Conservation (phyloP, 1,140 invertebrate species). For the Neodiprion pinetum region DNA sequence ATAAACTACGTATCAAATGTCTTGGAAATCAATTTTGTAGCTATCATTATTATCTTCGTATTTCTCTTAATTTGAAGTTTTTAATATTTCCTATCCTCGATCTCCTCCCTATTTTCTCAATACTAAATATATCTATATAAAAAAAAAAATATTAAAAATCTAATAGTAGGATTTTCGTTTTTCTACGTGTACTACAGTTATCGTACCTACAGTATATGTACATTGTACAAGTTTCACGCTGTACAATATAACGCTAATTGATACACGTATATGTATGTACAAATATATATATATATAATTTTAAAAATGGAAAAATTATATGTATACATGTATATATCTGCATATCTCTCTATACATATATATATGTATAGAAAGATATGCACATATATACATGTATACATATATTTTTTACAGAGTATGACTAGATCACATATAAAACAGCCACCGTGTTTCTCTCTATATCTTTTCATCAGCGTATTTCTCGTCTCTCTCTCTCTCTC, state of each 20-base stretch:
- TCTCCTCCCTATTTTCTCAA: neutral
- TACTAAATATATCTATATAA: neutral
- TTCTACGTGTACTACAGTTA: neutral
- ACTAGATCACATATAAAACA: constrained; percentile 55
- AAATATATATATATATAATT: constrained; percentile 18
- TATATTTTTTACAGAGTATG: constrained; percentile 36
- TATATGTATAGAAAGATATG: neutral
- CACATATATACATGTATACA: constrained; percentile 25
- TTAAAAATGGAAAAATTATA: neutral
- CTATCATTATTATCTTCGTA: neutral
- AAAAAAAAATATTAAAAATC: constrained; percentile 1
- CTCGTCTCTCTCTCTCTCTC: neutral
- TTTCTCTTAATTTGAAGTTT: neutral
- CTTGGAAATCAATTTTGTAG: neutral
- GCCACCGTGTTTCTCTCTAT: constrained; percentile 21
- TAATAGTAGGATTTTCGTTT: neutral
- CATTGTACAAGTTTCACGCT: no score
- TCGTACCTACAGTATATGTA: no score
- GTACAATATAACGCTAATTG: no score
- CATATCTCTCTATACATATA: no score
- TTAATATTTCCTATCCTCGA: no score
- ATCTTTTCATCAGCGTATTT: no score
- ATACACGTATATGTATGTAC: constrained; percentile 14
- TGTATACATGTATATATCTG: no score
- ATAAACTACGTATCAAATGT: no score